Conservation (phyloP, 1,140 invertebrate species). For the Eumaeus atala region DNA sequence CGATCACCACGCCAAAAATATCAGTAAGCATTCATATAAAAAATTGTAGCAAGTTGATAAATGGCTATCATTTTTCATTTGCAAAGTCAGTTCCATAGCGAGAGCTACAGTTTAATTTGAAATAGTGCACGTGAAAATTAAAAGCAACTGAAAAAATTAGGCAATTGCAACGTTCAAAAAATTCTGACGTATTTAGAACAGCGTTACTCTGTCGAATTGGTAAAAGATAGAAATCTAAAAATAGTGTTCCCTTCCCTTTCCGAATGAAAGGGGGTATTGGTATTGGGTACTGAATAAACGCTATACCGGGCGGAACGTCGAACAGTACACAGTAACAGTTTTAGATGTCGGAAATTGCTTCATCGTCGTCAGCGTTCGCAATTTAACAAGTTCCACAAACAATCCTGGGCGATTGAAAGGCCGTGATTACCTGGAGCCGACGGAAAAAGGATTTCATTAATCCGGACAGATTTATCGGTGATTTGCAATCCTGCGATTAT, state of each 20-base stretch:
- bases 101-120: too few species aligned
- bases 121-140: too few species aligned
- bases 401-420: constrained; percentile 29
- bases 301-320: constrained; percentile 19
- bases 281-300: constrained; percentile 14
- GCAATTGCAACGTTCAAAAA: too few species aligned
- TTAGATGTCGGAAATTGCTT: constrained; percentile 35
- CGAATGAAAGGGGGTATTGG: constrained; percentile 18
- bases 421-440: constrained; percentile 31
- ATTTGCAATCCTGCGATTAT: too few species aligned
- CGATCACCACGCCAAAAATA: too few species aligned
- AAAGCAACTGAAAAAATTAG: too few species aligned
- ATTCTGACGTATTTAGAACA: neutral
- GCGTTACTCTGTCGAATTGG: constrained; percentile 5
- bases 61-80: too few species aligned
- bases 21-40: too few species aligned
- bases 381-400: constrained; percentile 31
- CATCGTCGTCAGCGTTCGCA: constrained; percentile 28
- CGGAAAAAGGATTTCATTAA: constrained; percentile 21
- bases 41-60: too few species aligned
- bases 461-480: too few species aligned
- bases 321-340: constrained; percentile 33
- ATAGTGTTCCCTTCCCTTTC: constrained; percentile 6
- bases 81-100: too few species aligned
- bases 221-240: constrained; percentile 2